phyloP scores from a whole-genome alignment of 2,888 invertebrate genomes.

The Tetranychus piercei region DNA sequence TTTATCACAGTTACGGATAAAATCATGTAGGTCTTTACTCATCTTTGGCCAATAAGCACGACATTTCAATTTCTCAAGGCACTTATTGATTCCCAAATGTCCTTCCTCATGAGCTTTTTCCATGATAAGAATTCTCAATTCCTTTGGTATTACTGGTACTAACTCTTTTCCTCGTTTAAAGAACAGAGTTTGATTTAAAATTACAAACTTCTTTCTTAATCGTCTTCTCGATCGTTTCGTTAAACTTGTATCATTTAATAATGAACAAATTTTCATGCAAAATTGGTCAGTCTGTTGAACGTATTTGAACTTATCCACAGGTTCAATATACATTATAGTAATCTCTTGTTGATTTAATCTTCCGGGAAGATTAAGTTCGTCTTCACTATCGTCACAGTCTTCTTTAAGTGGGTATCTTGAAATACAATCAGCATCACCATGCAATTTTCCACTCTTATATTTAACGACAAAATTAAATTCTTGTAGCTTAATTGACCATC shows the following conservation, averaged over 20 bases:
- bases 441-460: background rate
- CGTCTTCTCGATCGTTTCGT: background rate
- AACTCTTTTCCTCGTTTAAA: too few relatives aligned
- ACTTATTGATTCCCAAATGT: background rate
- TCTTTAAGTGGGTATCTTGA: background rate
- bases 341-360: too few relatives aligned
- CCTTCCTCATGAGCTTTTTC: background rate
- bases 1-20: background rate
- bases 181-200: too few relatives aligned
- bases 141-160: too few relatives aligned
- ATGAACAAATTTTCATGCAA: background rate
- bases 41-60: background rate
- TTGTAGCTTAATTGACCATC: background rate
- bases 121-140: background rate
- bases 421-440: conserved; percentile 5
- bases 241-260: background rate
- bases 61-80: background rate
- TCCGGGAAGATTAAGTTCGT: too few relatives aligned
- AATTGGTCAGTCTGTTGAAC: too few relatives aligned
- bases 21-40: background rate
- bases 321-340: too few relatives aligned
- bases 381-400: background rate
- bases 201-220: background rate
- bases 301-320: too few relatives aligned
- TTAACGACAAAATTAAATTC: background rate